Percentiles rank a stretch among this genome's conserved stretches.
These are phyloP conservation scores for Cryptotis parvus DNA, from an alignment of 2,113 vertebrate species.

Conservation along the genomic window DNA sequence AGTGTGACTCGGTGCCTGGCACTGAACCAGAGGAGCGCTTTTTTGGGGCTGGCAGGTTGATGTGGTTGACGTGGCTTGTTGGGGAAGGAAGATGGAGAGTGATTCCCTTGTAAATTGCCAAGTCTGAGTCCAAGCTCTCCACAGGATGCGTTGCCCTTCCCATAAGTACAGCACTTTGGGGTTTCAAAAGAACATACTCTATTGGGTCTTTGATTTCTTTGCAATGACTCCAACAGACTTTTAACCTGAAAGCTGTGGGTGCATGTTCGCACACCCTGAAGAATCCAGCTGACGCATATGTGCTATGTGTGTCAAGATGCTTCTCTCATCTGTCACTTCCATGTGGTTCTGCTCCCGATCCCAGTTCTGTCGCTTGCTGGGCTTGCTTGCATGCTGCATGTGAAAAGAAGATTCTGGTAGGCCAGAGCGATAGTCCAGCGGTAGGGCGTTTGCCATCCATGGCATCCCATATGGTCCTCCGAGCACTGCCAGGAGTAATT, in stretches of 20 bases:
- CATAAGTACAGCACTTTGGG: not conserved
- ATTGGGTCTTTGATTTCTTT: not conserved
- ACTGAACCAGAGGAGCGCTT: not conserved
- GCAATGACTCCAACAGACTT: not conserved
- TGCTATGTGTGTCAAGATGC: too few species aligned
- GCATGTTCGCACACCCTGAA: too few species aligned
- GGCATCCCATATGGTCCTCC: too few species aligned
- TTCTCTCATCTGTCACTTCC: not conserved
- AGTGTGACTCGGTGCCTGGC: not conserved
- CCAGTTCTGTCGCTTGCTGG: not conserved
- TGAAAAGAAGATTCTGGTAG: not conserved
- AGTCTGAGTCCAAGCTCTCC: not conserved
- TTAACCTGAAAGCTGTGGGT: constrained; percentile 5
- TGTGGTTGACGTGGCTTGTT: not conserved
- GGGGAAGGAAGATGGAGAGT: not conserved
- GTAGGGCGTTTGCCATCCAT: too few species aligned
- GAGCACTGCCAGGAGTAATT: too few species aligned
- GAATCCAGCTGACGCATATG: too few species aligned
- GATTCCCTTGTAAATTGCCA: not conserved
- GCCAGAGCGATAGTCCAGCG: too few species aligned
- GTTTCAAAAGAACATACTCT: constrained; percentile 33
- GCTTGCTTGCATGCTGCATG: not conserved
- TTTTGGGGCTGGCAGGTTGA: not conserved
- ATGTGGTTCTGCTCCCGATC: not conserved
- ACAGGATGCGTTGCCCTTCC: constrained; percentile 21